These are phyloP conservation scores for Xiphophorus birchmanni DNA, from an alignment of 2,797 vertebrate species.

Conservation along the genomic window DNA sequence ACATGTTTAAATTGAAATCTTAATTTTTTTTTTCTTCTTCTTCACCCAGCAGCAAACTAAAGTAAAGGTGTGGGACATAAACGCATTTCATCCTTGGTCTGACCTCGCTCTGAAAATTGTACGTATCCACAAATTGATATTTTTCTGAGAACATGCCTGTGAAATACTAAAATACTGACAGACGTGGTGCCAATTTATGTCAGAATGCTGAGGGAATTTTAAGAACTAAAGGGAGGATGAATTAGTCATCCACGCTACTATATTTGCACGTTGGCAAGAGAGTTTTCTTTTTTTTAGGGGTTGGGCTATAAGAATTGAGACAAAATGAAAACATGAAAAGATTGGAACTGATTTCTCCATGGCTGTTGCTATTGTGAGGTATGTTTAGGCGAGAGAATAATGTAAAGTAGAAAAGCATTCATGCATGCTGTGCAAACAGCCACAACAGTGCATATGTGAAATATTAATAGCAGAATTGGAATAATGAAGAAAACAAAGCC, in stretches of 20 bases:
- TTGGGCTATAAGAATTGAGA: neutral
- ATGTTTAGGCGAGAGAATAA: neutral
- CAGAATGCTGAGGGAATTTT: neutral
- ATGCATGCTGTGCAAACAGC: neutral
- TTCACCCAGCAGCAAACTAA: neutral
- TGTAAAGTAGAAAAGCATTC: neutral
- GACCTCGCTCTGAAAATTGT: neutral
- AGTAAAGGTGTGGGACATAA: neutral
- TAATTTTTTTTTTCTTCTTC: neutral
- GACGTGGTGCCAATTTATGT: constrained; percentile 1
- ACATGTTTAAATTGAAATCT: neutral
- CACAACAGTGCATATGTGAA: neutral
- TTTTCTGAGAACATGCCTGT: neutral
- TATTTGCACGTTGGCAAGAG: neutral
- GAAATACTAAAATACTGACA: constrained; percentile 14
- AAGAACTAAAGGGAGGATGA: constrained; percentile 5
- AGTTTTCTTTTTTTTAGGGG: too few relatives aligned
- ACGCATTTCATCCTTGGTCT: constrained; percentile 3
- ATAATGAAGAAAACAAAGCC: neutral
- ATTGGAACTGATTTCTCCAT: neutral
- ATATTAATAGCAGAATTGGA: neutral
- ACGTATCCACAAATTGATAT: neutral
- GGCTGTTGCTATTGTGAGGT: neutral
- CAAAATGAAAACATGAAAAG: neutral
- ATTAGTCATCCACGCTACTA: neutral